phyloP scores from a whole-genome alignment of 92 coral and sea anemone genomes.

The Porites evermanni region DNA sequence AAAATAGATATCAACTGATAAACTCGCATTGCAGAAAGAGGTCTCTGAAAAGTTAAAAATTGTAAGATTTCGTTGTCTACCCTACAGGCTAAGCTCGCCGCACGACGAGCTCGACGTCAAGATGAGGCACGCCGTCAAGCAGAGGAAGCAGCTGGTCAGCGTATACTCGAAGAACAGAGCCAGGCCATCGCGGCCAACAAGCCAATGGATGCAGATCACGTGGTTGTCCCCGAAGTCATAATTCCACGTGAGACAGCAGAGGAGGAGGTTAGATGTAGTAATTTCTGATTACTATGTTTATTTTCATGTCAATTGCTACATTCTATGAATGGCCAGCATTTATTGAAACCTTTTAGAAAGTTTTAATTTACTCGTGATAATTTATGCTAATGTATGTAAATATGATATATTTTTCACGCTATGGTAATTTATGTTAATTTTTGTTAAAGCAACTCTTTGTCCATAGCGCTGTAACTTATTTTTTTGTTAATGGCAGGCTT shows the following conservation, averaged over 20 bases:
- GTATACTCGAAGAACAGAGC: conserved; percentile 96
- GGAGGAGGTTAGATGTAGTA: conserved; percentile 75
- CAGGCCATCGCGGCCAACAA: conserved; percentile 90
- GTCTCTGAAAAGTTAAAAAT: background rate
- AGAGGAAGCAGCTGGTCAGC: conserved; percentile 94
- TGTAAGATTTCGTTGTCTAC: background rate
- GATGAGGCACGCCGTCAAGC: conserved; percentile 97
- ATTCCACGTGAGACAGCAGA: conserved; percentile 93
- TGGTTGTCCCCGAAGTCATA: conserved; percentile 87
- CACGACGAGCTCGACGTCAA: conserved; percentile 97
- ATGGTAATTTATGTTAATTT: no score
- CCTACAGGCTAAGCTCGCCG: conserved; percentile 89
- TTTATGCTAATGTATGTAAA: no score
- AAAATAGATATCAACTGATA: no score
- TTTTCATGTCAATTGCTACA: background rate
- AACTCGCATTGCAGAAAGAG: no score
- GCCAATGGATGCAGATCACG: conserved; percentile 89
- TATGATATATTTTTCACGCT: no score
- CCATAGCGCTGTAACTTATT: background rate
- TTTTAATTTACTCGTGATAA: no score
- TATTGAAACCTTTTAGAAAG: no score
- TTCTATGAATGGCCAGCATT: no score
- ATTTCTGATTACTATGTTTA: background rate
- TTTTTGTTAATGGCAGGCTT: conserved; percentile 65
- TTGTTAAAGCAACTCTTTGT: background rate